Evolutionary conservation across 2,113 vertebrate genomes (phyloP).

Genomic region (Oncorhynchus gorbuscha): DNA sequence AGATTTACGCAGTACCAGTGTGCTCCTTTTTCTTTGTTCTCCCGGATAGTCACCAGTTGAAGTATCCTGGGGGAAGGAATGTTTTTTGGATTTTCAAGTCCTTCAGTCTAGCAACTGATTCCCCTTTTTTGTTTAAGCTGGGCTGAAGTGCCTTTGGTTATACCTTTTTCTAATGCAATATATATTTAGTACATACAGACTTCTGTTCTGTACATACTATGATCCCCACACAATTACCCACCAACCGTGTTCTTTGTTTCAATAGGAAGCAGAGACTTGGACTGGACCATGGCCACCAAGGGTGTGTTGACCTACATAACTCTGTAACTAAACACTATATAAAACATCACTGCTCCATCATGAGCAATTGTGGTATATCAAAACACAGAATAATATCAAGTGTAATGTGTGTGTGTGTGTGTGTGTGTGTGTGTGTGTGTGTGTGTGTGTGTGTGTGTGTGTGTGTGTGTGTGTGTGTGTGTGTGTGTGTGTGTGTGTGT

Average conservation of each 20-base stretch:
- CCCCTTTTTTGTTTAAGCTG: too few species aligned
- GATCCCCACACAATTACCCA: not conserved
- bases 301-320: constrained; percentile 23
- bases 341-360: not conserved
- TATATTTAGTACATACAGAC: not conserved
- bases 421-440: constrained; percentile 19
- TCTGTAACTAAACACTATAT: not conserved
- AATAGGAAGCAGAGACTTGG: constrained; percentile 14
- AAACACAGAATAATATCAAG: not conserved
- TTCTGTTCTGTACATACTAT: not conserved
- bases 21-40: too few species aligned
- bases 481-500: constrained; percentile 20
- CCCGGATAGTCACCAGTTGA: too few species aligned
- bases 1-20: too few species aligned
- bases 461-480: constrained; percentile 19
- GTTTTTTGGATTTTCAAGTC: too few species aligned
- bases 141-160: too few species aligned
- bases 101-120: too few species aligned
- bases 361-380: not conserved
- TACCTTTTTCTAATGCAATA: not conserved
- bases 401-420: constrained; percentile 20
- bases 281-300: constrained; percentile 47
- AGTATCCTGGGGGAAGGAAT: too few species aligned
- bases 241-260: not conserved
- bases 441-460: constrained; percentile 17